These are phyloP conservation scores for Sarcophaga rosellei DNA, from an alignment of 2,888 invertebrate genomes.

Conservation along the genomic window DNA sequence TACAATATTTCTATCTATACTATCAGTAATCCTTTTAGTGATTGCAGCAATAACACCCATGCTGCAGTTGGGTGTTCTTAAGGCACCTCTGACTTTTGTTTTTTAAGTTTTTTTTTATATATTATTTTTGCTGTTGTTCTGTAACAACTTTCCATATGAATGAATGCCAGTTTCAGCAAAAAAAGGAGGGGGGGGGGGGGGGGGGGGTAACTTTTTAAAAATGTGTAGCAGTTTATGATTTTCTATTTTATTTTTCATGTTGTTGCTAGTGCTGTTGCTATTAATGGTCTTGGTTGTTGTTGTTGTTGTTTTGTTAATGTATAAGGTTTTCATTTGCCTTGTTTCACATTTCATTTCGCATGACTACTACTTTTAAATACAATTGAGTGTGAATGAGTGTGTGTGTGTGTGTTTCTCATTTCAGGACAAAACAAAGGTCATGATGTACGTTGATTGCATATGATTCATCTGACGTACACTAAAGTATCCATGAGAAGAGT, in stretches of 20 bases:
- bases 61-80: too few relatives aligned
- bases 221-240: not conserved
- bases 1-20: too few relatives aligned
- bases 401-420: conserved; percentile 7
- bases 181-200: not conserved
- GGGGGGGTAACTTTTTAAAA: not conserved
- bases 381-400: conserved; percentile 10
- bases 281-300: conserved; percentile 1
- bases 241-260: not conserved
- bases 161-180: not conserved
- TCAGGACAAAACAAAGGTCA: not conserved
- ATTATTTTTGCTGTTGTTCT: not conserved
- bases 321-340: conserved; percentile 31
- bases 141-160: not conserved
- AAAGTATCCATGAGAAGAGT: too few relatives aligned
- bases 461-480: too few relatives aligned
- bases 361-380: conserved; percentile 27
- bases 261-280: not conserved
- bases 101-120: not conserved
- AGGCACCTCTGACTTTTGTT: not conserved
- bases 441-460: too few relatives aligned
- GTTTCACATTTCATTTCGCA: conserved; percentile 48
- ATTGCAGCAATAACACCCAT: too few relatives aligned
- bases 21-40: too few relatives aligned
- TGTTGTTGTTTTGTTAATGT: not conserved